phyloP scores from a whole-genome alignment of 2,888 invertebrate species.

The Orchesella flavescens region DNA sequence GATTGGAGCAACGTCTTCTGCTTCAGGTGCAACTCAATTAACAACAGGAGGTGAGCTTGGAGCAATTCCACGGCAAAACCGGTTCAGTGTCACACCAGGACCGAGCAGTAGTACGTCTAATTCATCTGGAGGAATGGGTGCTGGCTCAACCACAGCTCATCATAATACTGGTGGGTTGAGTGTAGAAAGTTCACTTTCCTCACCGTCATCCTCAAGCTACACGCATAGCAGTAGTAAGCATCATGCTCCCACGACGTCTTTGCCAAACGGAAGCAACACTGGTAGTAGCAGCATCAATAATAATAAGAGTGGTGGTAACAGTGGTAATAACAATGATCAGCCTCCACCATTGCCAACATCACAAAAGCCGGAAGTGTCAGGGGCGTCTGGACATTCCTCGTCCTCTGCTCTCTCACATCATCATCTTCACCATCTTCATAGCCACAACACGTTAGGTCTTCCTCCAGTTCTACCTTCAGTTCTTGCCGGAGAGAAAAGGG shows the following conservation, averaged over 20 bases:
- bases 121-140: slow-evolving; percentile 60
- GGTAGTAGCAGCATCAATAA: slow-evolving; percentile 30
- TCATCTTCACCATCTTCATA: neutral
- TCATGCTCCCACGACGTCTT: slow-evolving; percentile 58
- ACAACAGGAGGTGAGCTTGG: slow-evolving; percentile 49
- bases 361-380: slow-evolving; percentile 65
- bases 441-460: slow-evolving; percentile 64
- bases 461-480: slow-evolving; percentile 63
- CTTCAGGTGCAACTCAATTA: slow-evolving; percentile 44
- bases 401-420: slow-evolving; percentile 38
- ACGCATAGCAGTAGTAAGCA: slow-evolving; percentile 41
- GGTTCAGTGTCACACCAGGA: slow-evolving; percentile 68
- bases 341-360: slow-evolving; percentile 70
- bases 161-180: neutral
- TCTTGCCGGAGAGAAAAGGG: slow-evolving; percentile 64
- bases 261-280: slow-evolving; percentile 57
- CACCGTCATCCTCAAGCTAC: slow-evolving; percentile 52
- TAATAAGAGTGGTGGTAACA: slow-evolving; percentile 1
- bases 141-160: slow-evolving; percentile 1
- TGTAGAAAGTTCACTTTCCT: slow-evolving; percentile 63
- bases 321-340: slow-evolving; percentile 52
- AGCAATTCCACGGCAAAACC: slow-evolving; percentile 66
- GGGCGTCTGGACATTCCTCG: slow-evolving; percentile 45
- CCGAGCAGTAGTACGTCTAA: slow-evolving; percentile 63
- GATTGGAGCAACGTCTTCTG: slow-evolving; percentile 43